Evolutionary conservation across 2,888 invertebrate genomes (phyloP), one percentile per base, ranked within the genome.

Genomic region (Campaea margaritaria): DNA sequence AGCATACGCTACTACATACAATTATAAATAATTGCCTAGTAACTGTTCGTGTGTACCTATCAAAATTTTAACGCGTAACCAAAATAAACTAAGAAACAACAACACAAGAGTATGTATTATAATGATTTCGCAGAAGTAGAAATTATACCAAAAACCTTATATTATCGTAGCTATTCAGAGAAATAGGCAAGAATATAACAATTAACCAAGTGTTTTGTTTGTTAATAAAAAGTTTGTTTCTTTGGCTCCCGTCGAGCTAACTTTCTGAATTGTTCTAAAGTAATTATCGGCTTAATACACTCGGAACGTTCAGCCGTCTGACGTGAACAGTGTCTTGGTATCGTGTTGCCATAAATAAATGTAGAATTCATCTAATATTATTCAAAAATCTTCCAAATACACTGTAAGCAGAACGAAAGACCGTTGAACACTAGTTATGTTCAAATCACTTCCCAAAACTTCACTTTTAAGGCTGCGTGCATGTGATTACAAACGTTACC

Each of bases 221-320:
- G 78, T 79, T 77, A 76, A 80, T 83, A 87, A 89, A 87, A 88
- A 88, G 80, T 88, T 87, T 47, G 70, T 45, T 84, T 83, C 80
- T 82, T 82, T 81, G 73, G 76, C 74, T 76, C 68, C 76, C 73
- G 70, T 68, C 66, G 70, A 78, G 75, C 81, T 78, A 89, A 90
- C 83, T 89, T 89, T 78, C 78, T 74, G 72, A 87, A 89, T 90
- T 91, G 90, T 91, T 90, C 86, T 86, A 83, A 90, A 90, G 91
- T 87, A 90, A 90, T 91, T 91, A 90, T 87, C 85, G 89, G 89
- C 90, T 89, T 90, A 90, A 89, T 90, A 90, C 83, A 87, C 87
- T 86, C 73, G 75, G 84, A 86, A 76, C 34, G 8, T 21, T 47
- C 83, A 15, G 78, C 78, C 31, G 9, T 53, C 48, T 62, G 59